Base-by-base conservation (phyloP, 2,113 vertebrate genomes). In the Vulpes ferrilata region DNA sequence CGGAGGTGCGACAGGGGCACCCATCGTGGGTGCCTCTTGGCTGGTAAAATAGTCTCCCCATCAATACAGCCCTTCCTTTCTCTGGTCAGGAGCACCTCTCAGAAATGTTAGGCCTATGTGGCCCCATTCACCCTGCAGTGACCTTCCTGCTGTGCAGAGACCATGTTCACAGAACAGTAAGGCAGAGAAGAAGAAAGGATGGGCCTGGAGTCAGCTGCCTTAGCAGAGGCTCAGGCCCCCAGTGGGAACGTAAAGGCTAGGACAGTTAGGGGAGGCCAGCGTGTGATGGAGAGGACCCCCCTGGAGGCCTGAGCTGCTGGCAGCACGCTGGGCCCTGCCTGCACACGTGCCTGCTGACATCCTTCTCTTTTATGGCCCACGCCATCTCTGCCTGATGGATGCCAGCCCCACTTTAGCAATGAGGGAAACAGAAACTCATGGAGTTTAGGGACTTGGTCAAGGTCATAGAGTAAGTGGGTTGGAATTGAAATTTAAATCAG, bases 271-370 rank as follows among this genome's bases (percentile, higher is more conserved):
- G 2, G 15, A 32, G 48, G 27, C 23, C 12, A 27, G 16, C 0
- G 0, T 4, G n/a, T 38, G 38, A 30, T 38, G 84, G 25, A 6
- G 12, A 8, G 35, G 25, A 3, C 65, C 62, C 53, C 9, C 51
- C 10, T 7, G 27, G 51, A 78, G 78, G 20, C 25, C 73, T n/a
- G 60, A 32, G 38, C 69, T 53, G 16, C 10, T 3, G 30, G 84
- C 11, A 3, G 43, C 32, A 20, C 5, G n/a, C 79, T 11, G 53
- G 15, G 9, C 55, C 62, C 30, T 27, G 4, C 2, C 25, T 20
- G 22, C n/a, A 71, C 57, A 22, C 0, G 0, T 17, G 32, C 13
- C 1, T 10, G 23, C 5, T 43, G 13, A 23, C 1, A 3, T 11
- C 23, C 79, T 15, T 64, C 51, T 22, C 8, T 0, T 76, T 57